Evolutionary conservation across 2,797 vertebrate species (phyloP), one percentile per base, ranked within the genome.

Genomic region (Chaenodraco wilsoni): DNA sequence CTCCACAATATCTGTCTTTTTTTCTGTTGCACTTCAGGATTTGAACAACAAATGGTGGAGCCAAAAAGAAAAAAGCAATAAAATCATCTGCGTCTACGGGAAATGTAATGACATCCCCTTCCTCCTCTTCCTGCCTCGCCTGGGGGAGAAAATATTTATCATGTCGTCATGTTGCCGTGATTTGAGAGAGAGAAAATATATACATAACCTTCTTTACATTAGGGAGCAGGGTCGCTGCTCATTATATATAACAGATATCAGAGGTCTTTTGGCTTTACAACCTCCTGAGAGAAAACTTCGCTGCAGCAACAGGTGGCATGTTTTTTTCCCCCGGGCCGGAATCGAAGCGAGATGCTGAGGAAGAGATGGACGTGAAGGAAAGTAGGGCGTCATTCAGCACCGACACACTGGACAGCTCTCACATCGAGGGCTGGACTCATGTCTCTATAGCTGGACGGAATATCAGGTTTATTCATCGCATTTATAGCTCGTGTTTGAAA

Each of bases 301-400:
- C 76, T 85, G 91, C 90, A 91, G 92, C 93, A 94, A 94, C 93
- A 94, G 93, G 93, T 94, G 93, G 90, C 88, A 65, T 89, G 84
- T 85, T 78, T 78, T 77, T 51, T 43, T 62, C 83, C 59, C 60
- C 81, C 77, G 84, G 88, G 86, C 88, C 87, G 82, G 84, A 83
- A 68, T 84, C 62, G 70, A 89, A 78, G 84, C 88, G 82, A 88
- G 83, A 88, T 83, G 84, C 83, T 84, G 85, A 84, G 69, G 76
- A 82, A 58, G 83, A 87, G 78, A 78, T 57, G 87, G 87, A 89
- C 82, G 70, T 71, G 86, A 65, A 70, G 69, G 78, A 69, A 84
- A 89, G 89, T 83, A 92, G 93, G 93, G 93, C 93, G 93, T 94
- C 89, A 92, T 92, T 94, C 93, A 94, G 93, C 88, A 94, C 92